Evolutionary conservation across 2,113 vertebrate species (phyloP).

Genomic region (Gila orcuttii): DNA sequence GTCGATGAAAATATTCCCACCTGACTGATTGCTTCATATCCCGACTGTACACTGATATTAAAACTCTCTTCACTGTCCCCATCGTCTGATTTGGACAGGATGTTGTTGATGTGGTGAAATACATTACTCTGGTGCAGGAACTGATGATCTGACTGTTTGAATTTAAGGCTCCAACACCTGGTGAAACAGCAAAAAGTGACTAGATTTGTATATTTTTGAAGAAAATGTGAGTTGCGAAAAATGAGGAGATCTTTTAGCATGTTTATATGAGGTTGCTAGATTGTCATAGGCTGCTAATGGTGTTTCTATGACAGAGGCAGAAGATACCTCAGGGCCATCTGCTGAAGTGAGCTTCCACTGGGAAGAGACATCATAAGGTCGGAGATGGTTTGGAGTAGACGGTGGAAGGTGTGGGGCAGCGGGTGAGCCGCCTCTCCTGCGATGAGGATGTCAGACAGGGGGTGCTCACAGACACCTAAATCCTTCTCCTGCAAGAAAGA

Average conservation of each 20-base stretch:
- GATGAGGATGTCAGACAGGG: conserved; percentile 97
- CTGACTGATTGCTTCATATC: conserved; percentile 96
- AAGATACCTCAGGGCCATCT: conserved; percentile 94
- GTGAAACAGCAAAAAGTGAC: conserved; percentile 13
- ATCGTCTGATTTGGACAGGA: conserved; percentile 98
- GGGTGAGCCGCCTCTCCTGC: conserved; percentile 97
- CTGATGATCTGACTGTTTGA: conserved; percentile 98
- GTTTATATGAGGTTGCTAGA: too few relatives aligned
- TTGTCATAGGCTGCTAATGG: background rate
- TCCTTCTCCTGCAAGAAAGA: conserved; percentile 85
- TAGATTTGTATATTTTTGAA: background rate
- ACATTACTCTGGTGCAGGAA: conserved; percentile 99
- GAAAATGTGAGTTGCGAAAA: background rate
- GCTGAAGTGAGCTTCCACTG: conserved; percentile 94
- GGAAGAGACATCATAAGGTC: conserved; percentile 99
- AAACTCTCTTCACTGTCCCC: conserved; percentile 99
- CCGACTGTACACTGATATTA: conserved; percentile 96
- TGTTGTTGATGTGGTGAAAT: conserved; percentile 99
- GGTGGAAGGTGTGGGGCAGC: conserved; percentile 95
- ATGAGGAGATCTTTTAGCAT: too few relatives aligned
- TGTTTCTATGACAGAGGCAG: background rate
- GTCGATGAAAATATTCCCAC: conserved; percentile 64
- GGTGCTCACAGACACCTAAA: conserved; percentile 95
- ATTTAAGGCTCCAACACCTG: conserved; percentile 99
- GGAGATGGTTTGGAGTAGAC: conserved; percentile 98